A percentile compares a stretch with the other conserved stretches of the same genome.
These are phyloP conservation scores for Cladopsammia gracilis DNA, from an alignment of 64 coral and sea anemone species.

Conservation along the genomic window DNA sequence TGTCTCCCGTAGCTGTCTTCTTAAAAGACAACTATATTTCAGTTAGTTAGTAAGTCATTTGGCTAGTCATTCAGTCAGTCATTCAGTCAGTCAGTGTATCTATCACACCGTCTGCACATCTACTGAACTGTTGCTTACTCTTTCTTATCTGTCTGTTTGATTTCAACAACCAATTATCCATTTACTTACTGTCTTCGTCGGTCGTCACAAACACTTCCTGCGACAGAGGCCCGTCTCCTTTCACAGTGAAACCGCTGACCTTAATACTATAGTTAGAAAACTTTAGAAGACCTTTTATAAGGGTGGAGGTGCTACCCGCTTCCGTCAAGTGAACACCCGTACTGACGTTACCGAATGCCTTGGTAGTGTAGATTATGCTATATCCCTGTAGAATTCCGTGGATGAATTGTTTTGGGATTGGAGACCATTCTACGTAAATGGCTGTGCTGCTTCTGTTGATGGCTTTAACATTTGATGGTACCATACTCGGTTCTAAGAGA, in stretches of 20 bases:
- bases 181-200: constrained; percentile 75
- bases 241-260: constrained; percentile 69
- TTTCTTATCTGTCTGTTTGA: not conserved
- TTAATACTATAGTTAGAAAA: constrained; percentile 75
- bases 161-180: not conserved
- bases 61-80: no score
- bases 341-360: constrained; percentile 16
- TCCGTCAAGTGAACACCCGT: constrained; percentile 1
- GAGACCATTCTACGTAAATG: constrained; percentile 49
- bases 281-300: constrained; percentile 64
- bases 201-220: constrained; percentile 55
- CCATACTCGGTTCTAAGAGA: constrained; percentile 16
- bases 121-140: not conserved
- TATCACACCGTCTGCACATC: no score
- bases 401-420: constrained; percentile 30
- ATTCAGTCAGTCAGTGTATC: no score
- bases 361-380: constrained; percentile 20
- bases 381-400: constrained; percentile 61
- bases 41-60: no score
- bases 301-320: not conserved
- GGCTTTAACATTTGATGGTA: constrained; percentile 26
- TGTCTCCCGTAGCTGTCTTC: no score
- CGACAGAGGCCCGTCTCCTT: constrained; percentile 69
- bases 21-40: no score
- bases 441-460: constrained; percentile 44